phyloP scores from a whole-genome alignment of 2,113 vertebrate species.

The Heterochromis multidens region DNA sequence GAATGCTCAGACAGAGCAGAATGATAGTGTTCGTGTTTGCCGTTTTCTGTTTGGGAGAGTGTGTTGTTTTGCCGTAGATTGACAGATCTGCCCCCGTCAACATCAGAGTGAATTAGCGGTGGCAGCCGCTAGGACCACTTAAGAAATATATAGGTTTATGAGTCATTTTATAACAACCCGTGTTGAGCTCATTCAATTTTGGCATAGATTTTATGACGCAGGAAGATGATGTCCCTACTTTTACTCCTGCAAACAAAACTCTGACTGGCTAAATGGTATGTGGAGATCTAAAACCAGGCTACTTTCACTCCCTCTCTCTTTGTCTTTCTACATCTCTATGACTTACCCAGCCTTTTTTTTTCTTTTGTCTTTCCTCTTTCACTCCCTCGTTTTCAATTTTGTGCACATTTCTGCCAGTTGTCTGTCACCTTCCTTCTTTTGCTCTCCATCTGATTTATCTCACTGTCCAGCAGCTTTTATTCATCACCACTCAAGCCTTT shows the following conservation, averaged over 20 bases:
- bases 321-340: background rate
- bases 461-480: background rate
- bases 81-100: background rate
- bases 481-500: background rate
- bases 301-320: background rate
- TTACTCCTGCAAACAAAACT: background rate
- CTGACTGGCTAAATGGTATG: background rate
- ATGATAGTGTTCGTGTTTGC: background rate
- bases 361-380: background rate
- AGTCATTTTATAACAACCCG: background rate
- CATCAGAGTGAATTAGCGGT: background rate
- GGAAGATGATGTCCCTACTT: background rate
- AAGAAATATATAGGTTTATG: background rate
- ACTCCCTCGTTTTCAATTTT: constrained; percentile 5
- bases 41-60: background rate
- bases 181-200: background rate
- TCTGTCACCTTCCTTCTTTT: constrained; percentile 21
- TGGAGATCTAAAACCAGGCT: background rate
- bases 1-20: background rate
- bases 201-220: background rate
- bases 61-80: background rate
- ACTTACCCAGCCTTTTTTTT: background rate
- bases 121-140: background rate
- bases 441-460: constrained; percentile 9
- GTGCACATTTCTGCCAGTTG: background rate